Evolutionary conservation across 2,888 invertebrate species (phyloP).

Genomic region (Orthosia gothica): DNA sequence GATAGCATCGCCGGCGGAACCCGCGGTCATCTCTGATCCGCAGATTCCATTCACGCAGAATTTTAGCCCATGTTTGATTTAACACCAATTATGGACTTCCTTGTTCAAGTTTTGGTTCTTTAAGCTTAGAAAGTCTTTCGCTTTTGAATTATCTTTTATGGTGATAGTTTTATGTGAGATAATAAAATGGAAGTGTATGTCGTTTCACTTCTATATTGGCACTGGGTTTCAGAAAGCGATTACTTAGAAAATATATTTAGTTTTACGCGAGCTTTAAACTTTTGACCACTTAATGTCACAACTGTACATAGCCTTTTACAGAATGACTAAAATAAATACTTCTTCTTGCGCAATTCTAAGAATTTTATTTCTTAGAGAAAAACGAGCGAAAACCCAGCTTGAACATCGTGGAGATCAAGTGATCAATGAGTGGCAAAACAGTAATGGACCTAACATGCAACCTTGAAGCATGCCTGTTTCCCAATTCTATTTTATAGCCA

Average conservation of each 20-base stretch:
- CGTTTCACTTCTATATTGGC: constrained; percentile 12
- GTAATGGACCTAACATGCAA: constrained; percentile 70
- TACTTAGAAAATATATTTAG: constrained; percentile 21
- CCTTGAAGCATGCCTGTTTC: constrained; percentile 84
- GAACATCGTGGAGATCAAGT: constrained; percentile 43
- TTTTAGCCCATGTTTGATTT: constrained; percentile 90
- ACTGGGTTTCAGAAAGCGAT: constrained; percentile 15
- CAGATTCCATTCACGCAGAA: constrained; percentile 90
- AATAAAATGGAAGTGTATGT: constrained; percentile 39
- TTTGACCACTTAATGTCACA: constrained; percentile 14
- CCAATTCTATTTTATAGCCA: constrained; percentile 83
- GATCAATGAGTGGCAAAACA: constrained; percentile 68
- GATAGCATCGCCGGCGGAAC: constrained; percentile 88
- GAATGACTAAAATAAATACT: constrained; percentile 1
- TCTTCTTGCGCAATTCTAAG: neutral
- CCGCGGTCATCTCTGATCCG: constrained; percentile 89
- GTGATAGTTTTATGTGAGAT: constrained; percentile 37
- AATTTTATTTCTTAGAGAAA: neutral
- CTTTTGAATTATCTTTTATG: constrained; percentile 54
- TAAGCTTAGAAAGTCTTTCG: constrained; percentile 62
- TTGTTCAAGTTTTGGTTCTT: constrained; percentile 77
- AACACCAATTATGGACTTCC: constrained; percentile 91
- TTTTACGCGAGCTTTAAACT: constrained; percentile 1
- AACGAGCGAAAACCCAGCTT: neutral
- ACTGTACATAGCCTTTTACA: constrained; percentile 2